A percentile compares a stretch with the other conserved stretches of the same genome.
These are phyloP conservation scores for Rhagoletis pomonella DNA, from an alignment of 1,140 invertebrate genomes.

Conservation along the genomic window DNA sequence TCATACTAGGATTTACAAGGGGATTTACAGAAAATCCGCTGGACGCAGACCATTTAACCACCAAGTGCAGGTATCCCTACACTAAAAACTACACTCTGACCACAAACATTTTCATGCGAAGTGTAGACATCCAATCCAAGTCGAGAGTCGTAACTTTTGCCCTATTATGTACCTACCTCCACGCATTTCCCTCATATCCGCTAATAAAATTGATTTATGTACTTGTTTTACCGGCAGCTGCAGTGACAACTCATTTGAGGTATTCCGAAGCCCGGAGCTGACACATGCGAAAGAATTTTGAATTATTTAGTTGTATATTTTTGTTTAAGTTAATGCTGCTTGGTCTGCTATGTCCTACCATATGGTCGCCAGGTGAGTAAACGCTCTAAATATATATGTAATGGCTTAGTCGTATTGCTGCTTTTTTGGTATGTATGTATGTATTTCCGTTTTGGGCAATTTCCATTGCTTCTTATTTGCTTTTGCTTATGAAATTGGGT, in stretches of 20 bases:
- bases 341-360: not conserved
- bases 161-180: not conserved
- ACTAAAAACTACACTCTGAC: not conserved
- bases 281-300: not conserved
- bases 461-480: conserved; percentile 39
- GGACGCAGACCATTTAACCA: too few species aligned
- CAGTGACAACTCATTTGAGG: not conserved
- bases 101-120: too few species aligned
- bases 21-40: too few species aligned
- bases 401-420: too few species aligned
- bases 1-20: too few species aligned
- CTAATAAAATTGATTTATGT: not conserved
- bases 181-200: not conserved
- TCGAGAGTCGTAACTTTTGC: not conserved
- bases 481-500: conserved; percentile 13
- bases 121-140: too few species aligned
- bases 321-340: not conserved
- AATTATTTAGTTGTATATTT: too few species aligned
- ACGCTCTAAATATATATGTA: not conserved
- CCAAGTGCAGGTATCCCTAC: too few species aligned
- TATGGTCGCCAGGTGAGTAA: not conserved
- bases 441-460: conserved; percentile 20
- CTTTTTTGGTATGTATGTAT: not conserved
- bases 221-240: not conserved
- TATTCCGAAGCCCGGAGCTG: not conserved